These are phyloP conservation scores for Agapornis roseicollis DNA, from an alignment of 2,113 vertebrate species.

Conservation along the genomic window DNA sequence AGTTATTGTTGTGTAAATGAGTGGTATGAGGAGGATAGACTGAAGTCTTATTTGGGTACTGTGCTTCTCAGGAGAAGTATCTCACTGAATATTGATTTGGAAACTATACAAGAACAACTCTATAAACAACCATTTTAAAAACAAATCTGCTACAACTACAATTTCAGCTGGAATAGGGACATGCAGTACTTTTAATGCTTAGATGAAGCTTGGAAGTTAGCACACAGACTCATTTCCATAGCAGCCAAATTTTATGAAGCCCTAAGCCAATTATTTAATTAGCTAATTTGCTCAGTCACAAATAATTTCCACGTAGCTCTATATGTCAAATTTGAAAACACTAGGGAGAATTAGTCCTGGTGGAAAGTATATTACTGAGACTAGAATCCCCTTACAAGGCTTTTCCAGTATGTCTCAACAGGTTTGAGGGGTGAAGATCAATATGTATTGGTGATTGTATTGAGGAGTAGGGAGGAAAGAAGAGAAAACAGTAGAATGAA, in stretches of 20 bases:
- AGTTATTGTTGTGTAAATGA: neutral
- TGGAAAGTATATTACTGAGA: constrained; percentile 18
- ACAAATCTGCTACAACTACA: neutral
- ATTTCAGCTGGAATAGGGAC: constrained; percentile 13
- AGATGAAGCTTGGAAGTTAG: constrained; percentile 39
- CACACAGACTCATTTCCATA: constrained; percentile 50
- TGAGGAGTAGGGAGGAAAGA: neutral
- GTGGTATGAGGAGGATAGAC: neutral
- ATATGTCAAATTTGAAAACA: constrained; percentile 59
- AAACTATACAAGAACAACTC: neutral
- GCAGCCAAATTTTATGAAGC: constrained; percentile 60
- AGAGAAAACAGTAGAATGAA: neutral
- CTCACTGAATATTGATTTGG: neutral
- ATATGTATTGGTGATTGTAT: neutral
- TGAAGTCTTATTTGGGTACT: neutral
- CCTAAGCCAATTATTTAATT: constrained; percentile 68
- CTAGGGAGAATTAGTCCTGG: constrained; percentile 36
- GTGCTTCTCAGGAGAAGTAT: neutral
- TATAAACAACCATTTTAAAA: constrained; percentile 9
- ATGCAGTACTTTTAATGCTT: neutral
- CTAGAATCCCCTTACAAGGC: constrained; percentile 3
- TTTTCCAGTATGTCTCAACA: neutral
- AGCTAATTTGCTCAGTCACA: constrained; percentile 64
- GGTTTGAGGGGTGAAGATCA: neutral
- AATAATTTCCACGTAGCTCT: constrained; percentile 54